Evolutionary conservation across 2,797 vertebrate species (phyloP), one percentile per base, ranked within the genome.

Genomic region (Paedocypris micromegethes): DNA sequence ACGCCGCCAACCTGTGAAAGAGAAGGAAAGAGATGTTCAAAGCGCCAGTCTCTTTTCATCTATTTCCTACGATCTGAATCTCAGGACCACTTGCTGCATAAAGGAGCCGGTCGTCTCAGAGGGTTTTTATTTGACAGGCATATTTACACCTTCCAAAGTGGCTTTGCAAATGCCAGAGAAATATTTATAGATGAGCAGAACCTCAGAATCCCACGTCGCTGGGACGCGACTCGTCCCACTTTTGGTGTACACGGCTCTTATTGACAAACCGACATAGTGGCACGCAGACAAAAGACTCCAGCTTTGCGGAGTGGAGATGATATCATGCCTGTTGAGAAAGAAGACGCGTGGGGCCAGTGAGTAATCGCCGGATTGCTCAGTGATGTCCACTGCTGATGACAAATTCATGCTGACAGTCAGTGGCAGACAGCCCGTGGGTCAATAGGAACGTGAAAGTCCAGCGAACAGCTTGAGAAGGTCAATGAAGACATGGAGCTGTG

Each of bases 351-450:
- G 77, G 74, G 51, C 60, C 59, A 64, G 62, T 70, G 77, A 84
- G 72, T 80, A 83, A 85, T 85, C 74, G 72, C 53, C 73, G 47
- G 53, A 85, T 77, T 85, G 80, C 82, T 85, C 83, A 84, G 84
- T 83, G 80, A 75, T 81, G 83, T 87, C 83, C 82, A 83, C 77
- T 75, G 48, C 48, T 47, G 77, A 79, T 84, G 84, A 85, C 81
- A 84, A 87, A 90, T 82, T 69, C 53, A 38, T 62, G 75, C 75
- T 83, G 88, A 87, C 87, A 86, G 83, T 74, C 37, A 23, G 78
- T 73, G 78, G 81, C 77, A 48, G 61, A 76, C 76, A 82, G 83
- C 80, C 66, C 46, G 75, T 61, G 74, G 82, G 85, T 83, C 82
- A 85, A 72, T 82, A 81, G 77, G 82, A 81, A 85, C 63, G 76